A percentile compares a stretch with the other conserved stretches of the same genome.
These are phyloP conservation scores for Calameuta pallipes DNA, from an alignment of 2,888 invertebrate species.

Conservation along the genomic window DNA sequence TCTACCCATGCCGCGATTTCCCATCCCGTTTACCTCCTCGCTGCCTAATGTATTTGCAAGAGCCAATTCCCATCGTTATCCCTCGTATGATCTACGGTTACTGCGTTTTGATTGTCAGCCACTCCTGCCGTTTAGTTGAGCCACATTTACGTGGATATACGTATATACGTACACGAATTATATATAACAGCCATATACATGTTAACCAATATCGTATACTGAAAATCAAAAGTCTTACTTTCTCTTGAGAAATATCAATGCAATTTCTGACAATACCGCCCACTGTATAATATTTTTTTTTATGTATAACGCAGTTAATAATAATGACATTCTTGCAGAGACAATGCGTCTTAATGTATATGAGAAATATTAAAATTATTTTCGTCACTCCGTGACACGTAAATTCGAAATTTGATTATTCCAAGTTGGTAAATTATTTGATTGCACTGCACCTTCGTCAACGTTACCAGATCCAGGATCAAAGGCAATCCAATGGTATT, in stretches of 20 bases:
- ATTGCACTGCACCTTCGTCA: background rate
- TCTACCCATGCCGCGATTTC: constrained; percentile 1
- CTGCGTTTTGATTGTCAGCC: constrained; percentile 61
- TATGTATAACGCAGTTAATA: background rate
- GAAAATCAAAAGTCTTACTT: background rate
- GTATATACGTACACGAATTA: background rate
- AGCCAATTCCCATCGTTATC: constrained; percentile 64
- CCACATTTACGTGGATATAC: background rate
- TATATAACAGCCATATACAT: background rate
- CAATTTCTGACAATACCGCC: background rate
- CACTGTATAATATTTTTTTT: background rate
- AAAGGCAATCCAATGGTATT: background rate
- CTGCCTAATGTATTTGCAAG: constrained; percentile 63
- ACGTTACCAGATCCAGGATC: background rate
- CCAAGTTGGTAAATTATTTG: background rate
- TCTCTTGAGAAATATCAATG: background rate
- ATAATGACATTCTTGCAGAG: background rate
- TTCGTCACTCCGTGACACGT: background rate
- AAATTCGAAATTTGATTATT: background rate
- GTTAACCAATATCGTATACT: background rate
- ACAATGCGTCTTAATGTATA: background rate
- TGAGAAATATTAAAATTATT: background rate
- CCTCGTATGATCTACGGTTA: constrained; percentile 61
- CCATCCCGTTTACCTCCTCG: constrained; percentile 29
- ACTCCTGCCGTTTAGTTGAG: constrained; percentile 48